Base-by-base conservation (phyloP, 2,797 vertebrate species). In the Astyanax mexicanus region DNA sequence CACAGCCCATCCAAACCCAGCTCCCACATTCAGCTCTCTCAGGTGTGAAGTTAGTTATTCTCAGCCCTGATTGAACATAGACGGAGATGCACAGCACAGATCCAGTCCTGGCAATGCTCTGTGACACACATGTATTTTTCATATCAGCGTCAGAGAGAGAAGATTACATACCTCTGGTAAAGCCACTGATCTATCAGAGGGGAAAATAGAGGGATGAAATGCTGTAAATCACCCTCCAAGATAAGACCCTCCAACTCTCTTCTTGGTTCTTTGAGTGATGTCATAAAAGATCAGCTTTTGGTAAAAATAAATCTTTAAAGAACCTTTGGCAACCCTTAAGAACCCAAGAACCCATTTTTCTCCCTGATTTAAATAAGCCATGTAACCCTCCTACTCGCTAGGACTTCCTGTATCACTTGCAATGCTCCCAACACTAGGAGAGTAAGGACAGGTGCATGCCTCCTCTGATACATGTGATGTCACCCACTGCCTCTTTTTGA, bases 41-140 rank as follows among this genome's bases (percentile, higher is more conserved):
- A 72, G 58, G 69, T 64, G 62, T 51, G 54, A 67, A 51, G 69
- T 60, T 78, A 72, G 25, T 60, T 60, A 70, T 77, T 72, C 69
- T 65, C 40, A 38, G 51, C 32, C 38, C 69, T 72, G 60, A 38
- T 9, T 71, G 69, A 77, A 58, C 58, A 77, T 66, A 77, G 54
- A 52, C 5, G 35, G 68, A 72, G 40, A 78, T 72, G 38, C 32
- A 40, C 40, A 72, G 51, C 52, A 44, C 23, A 38, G 51, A 32
- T 62, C 42, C n/a, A 52, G 60, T 40, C 42, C 49, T 42, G 29
- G 44, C 27, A 61, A 27, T 52, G 7, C 60, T 19, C 21, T 15
- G 40, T 23, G 42, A 72, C 49, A 65, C 52, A 66, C 21, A 77
- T 54, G 37, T 68, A 65, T 71, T 68, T 72, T 66, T 21, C 11